phyloP scores from a whole-genome alignment of 92 coral and sea anemone genomes.

The Micromussa lordhowensis region DNA sequence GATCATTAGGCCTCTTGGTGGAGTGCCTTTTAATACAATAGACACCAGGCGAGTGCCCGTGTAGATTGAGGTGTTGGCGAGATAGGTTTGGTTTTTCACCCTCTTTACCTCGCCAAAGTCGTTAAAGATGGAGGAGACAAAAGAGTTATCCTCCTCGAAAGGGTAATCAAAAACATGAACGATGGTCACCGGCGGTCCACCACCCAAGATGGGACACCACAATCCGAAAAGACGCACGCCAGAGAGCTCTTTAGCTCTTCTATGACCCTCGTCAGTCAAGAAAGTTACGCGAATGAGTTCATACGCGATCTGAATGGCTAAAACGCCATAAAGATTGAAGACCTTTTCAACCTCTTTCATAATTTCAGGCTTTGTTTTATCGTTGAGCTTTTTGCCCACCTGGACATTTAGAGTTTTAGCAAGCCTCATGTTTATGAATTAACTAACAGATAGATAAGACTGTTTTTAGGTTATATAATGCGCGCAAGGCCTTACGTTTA shows the following conservation, averaged over 20 bases:
- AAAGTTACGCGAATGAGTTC: not conserved
- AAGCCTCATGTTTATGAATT: too few relatives aligned
- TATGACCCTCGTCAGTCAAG: not conserved
- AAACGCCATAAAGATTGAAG: not conserved
- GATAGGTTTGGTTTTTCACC: not conserved
- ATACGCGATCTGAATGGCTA: not conserved
- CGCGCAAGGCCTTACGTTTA: too few relatives aligned
- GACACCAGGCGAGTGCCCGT: not conserved
- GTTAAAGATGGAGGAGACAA: not conserved
- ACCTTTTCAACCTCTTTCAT: not conserved
- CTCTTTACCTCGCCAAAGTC: not conserved
- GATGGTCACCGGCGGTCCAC: not conserved
- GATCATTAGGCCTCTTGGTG: not conserved
- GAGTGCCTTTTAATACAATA: not conserved
- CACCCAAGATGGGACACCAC: not conserved
- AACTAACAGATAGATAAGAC: too few relatives aligned
- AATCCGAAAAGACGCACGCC: not conserved
- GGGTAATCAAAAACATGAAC: constrained; percentile 10
- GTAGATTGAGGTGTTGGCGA: not conserved
- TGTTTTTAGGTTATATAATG: too few relatives aligned
- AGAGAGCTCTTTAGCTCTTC: not conserved
- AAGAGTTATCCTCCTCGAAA: not conserved
- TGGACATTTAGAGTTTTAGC: too few relatives aligned
- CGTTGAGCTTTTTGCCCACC: not conserved
- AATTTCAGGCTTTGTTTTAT: not conserved